These are phyloP conservation scores for Phyllotreta striolata DNA, from an alignment of 2,888 invertebrate species.

Conservation along the genomic window DNA sequence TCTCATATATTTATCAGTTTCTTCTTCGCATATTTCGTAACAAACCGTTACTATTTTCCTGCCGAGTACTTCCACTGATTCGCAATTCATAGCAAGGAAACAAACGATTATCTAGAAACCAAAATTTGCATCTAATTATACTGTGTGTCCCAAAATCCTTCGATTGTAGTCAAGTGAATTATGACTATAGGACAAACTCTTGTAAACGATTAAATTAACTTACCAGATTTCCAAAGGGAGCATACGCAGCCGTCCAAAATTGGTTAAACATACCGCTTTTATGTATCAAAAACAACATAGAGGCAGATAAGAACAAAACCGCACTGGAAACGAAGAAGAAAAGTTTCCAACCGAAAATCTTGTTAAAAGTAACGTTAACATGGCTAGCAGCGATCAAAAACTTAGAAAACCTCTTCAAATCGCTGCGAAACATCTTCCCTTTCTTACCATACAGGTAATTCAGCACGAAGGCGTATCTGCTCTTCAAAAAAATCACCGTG, in stretches of 20 bases:
- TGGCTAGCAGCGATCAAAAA: not conserved
- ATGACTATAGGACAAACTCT: no score
- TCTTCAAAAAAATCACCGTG: not conserved
- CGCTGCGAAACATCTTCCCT: not conserved
- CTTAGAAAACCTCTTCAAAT: not conserved
- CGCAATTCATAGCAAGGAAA: conserved; percentile 1
- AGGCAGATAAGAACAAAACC: not conserved
- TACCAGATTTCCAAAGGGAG: not conserved
- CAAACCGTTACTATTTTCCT: conserved; percentile 13
- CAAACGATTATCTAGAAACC: conserved; percentile 3
- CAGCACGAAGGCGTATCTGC: not conserved
- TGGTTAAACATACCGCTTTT: not conserved
- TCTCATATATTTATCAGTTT: conserved; percentile 2
- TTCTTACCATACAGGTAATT: not conserved
- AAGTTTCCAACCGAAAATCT: conserved; percentile 1
- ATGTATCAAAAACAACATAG: not conserved
- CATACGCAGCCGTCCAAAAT: not conserved
- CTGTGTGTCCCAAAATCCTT: no score
- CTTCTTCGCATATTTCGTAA: not conserved
- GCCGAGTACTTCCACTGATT: conserved; percentile 13
- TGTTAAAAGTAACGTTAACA: not conserved
- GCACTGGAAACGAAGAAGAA: not conserved
- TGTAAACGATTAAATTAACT: conserved; percentile 1
- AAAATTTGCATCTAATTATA: not conserved
- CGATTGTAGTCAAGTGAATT: no score